These are phyloP conservation scores for Mesochorus sp. DNA, from an alignment of 2,888 invertebrate species.

Conservation along the genomic window DNA sequence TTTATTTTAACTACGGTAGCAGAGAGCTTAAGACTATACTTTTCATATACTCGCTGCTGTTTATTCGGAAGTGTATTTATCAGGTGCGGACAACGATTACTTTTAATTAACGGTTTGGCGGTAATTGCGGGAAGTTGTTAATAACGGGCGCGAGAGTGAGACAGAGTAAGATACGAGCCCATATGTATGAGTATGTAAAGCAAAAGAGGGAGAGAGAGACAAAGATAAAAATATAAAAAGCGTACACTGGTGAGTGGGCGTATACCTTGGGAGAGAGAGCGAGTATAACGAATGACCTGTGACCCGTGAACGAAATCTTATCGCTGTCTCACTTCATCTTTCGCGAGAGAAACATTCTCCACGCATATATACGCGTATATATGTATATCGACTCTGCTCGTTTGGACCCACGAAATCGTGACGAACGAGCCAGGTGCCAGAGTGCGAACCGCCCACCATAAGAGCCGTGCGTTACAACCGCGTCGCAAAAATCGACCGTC, in stretches of 20 bases:
- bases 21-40: neutral
- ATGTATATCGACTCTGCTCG: neutral
- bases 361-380: neutral
- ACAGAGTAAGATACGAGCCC: constrained; percentile 10
- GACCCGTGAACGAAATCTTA: constrained; percentile 46
- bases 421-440: constrained; percentile 58
- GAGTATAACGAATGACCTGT: constrained; percentile 61
- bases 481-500: too few relatives aligned
- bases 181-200: neutral
- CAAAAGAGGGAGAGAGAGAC: constrained; percentile 14
- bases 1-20: constrained; percentile 40
- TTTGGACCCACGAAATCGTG: constrained; percentile 54
- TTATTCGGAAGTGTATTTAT: constrained; percentile 52
- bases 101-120: constrained; percentile 55
- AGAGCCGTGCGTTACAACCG: constrained; percentile 1
- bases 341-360: neutral
- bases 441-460: constrained; percentile 45
- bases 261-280: constrained; percentile 26
- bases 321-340: constrained; percentile 36
- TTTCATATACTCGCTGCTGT: neutral
- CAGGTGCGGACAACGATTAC: constrained; percentile 58
- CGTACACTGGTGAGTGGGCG: constrained; percentile 43
- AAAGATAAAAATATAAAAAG: constrained; percentile 19
- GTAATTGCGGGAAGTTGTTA: constrained; percentile 55
- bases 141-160: constrained; percentile 43